A percentile compares a stretch with the other conserved stretches of the same genome.
phyloP scores from a whole-genome alignment of 2,888 invertebrate species.

The Aplocera efformata region DNA sequence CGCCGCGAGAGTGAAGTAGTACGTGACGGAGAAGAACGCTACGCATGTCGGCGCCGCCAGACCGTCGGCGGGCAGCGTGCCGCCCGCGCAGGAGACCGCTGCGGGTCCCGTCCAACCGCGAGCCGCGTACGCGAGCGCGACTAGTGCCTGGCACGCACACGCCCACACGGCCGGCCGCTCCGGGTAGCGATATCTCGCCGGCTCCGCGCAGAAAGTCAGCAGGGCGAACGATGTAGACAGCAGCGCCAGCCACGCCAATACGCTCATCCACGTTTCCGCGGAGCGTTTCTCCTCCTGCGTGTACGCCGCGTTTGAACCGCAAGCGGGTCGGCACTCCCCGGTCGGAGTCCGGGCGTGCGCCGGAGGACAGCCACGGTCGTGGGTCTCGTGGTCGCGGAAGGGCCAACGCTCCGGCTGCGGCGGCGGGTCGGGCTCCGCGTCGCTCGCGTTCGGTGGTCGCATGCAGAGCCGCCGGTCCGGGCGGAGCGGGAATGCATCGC shows the following conservation, averaged over 20 bases:
- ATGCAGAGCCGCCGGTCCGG: conserved; percentile 87
- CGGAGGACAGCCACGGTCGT: conserved; percentile 78
- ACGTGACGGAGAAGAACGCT: conserved; percentile 86
- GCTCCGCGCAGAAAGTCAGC: conserved; percentile 93
- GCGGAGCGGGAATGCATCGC: conserved; percentile 88
- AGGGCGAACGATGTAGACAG: conserved; percentile 91
- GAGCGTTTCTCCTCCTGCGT: conserved; percentile 84
- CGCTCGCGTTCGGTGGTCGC: conserved; percentile 81
- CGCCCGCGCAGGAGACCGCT: conserved; percentile 55
- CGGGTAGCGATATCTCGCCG: conserved; percentile 94
- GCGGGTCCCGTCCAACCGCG: conserved; percentile 82
- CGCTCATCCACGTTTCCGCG: conserved; percentile 87
- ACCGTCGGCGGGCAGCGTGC: conserved; percentile 70
- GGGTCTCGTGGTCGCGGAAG: conserved; percentile 50
- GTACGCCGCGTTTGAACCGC: conserved; percentile 85
- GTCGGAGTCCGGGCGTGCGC: conserved; percentile 80
- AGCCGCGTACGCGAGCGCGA: conserved; percentile 87
- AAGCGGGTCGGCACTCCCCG: conserved; percentile 82
- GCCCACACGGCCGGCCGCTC: conserved; percentile 95
- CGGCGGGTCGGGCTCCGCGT: conserved; percentile 67
- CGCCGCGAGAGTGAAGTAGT: conserved; percentile 89
- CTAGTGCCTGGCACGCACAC: conserved; percentile 91
- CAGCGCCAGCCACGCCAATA: conserved; percentile 88
- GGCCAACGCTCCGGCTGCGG: conserved; percentile 64
- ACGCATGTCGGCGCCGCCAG: conserved; percentile 82